A percentile compares a stretch with the other conserved stretches of the same genome.
Evolutionary conservation across 2,888 invertebrate genomes (phyloP).

Genomic region (Pterobdella sp.): DNA sequence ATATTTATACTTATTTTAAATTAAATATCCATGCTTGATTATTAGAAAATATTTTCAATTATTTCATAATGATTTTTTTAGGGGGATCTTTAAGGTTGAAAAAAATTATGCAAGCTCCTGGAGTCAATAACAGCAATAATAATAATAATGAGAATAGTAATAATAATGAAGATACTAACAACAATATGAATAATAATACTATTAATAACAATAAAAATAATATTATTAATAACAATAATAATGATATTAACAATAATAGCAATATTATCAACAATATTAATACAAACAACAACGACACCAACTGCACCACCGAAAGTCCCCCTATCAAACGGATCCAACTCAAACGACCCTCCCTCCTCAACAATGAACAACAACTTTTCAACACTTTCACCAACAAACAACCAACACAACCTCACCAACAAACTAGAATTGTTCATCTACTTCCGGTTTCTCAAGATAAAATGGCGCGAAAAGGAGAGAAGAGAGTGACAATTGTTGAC

Average conservation of each 20-base stretch:
- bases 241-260: not conserved
- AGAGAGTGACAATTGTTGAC: not conserved
- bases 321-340: no score
- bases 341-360: not conserved
- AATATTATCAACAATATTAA: not conserved
- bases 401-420: not conserved
- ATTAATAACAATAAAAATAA: no score
- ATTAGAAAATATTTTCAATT: no score
- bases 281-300: not conserved
- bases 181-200: not conserved
- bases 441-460: not conserved
- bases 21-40: no score
- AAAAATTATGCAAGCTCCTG: not conserved
- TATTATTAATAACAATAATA: not conserved
- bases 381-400: not conserved
- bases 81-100: constrained; percentile 8
- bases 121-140: not conserved
- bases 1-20: not conserved
- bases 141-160: not conserved
- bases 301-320: no score
- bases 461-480: not conserved
- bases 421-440: not conserved
- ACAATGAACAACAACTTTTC: not conserved
- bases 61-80: no score
- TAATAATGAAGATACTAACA: not conserved